Percentiles rank a stretch among this genome's conserved stretches.
These are phyloP conservation scores for Manacus vitellinus DNA, from an alignment of 2,113 vertebrate species.

Conservation along the genomic window DNA sequence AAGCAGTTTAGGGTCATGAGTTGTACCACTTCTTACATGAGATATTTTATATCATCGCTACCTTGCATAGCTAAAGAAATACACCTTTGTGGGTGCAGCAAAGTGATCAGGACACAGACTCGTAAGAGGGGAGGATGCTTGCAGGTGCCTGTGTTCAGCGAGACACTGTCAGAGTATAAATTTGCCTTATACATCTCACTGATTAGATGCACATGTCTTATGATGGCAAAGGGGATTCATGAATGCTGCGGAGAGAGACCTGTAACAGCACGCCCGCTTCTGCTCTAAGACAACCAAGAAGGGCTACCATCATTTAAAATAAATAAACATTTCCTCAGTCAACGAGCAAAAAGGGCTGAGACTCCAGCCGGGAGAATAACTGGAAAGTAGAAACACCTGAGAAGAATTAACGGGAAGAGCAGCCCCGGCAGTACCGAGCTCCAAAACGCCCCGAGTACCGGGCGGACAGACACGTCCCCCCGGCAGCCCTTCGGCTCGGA, in stretches of 20 bases:
- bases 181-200: background rate
- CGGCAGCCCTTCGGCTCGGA: background rate
- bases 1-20: background rate
- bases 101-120: background rate
- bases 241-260: background rate
- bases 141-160: background rate
- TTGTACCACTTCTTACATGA: background rate
- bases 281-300: background rate
- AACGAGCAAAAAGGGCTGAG: background rate
- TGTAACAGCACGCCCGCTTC: background rate
- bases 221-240: background rate
- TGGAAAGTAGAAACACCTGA: constrained; percentile 9
- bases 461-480: background rate
- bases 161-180: background rate
- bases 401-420: background rate
- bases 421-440: background rate
- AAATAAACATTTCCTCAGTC: background rate
- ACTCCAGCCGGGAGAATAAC: constrained; percentile 5
- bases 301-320: background rate
- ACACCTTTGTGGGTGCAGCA: background rate
- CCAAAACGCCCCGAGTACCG: background rate
- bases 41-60: background rate
- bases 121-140: background rate
- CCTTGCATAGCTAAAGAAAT: background rate
- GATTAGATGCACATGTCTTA: background rate